Evolutionary conservation across 1,140 invertebrate species (phyloP).

Genomic region (Trichomalopsis sarcophagae): DNA sequence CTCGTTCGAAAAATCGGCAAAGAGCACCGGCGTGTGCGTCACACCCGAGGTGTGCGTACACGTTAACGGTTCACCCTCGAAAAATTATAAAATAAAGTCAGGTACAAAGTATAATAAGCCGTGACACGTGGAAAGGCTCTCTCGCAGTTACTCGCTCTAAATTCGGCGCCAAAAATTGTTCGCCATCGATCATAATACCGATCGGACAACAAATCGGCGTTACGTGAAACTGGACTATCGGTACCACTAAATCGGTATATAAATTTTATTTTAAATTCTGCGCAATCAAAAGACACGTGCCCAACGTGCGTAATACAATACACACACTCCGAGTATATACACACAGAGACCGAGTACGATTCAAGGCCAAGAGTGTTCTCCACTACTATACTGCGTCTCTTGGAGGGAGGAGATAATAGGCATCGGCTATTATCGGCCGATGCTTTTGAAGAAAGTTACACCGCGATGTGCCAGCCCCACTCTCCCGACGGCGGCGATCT

Average conservation of each 20-base stretch:
- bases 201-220: too few species aligned
- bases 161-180: background rate
- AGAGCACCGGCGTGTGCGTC: background rate
- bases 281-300: too few species aligned
- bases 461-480: background rate
- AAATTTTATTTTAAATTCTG: too few species aligned
- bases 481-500: background rate
- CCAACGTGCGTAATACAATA: too few species aligned
- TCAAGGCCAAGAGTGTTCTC: background rate
- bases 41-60: slow-evolving; percentile 15
- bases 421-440: background rate
- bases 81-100: slow-evolving; percentile 51
- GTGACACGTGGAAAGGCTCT: slow-evolving; percentile 44
- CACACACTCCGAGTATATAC: too few species aligned
- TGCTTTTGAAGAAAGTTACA: slow-evolving; percentile 42
- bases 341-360: background rate
- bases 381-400: background rate
- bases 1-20: background rate
- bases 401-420: background rate
- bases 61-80: slow-evolving; percentile 60
- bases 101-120: slow-evolving; percentile 3
- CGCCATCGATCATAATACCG: too few species aligned
- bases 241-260: too few species aligned
- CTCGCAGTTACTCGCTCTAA: slow-evolving; percentile 38
- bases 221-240: too few species aligned